A percentile compares a stretch with the other conserved stretches of the same genome.
phyloP scores from a whole-genome alignment of 1,140 invertebrate genomes.

The Panagrolaimus sp. region DNA sequence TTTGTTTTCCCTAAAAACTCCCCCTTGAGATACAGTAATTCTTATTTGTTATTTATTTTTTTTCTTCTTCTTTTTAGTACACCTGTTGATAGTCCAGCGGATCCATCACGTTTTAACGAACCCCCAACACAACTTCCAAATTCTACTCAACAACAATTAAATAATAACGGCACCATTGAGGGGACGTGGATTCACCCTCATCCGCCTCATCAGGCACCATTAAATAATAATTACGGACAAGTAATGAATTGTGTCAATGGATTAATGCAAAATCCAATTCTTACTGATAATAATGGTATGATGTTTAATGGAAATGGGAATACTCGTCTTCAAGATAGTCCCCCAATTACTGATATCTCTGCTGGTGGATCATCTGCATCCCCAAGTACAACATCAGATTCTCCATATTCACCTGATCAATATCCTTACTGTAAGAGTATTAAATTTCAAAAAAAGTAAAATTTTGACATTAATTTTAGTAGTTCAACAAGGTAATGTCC shows the following conservation, averaged over 20 bases:
- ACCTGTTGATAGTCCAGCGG: slow-evolving; percentile 37
- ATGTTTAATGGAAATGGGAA: slow-evolving; percentile 17
- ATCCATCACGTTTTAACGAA: slow-evolving; percentile 13
- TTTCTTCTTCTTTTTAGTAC: slow-evolving; percentile 26
- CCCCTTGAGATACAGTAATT: no score
- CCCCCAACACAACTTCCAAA: slow-evolving; percentile 18
- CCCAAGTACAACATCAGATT: slow-evolving; percentile 38
- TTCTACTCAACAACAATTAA: slow-evolving; percentile 21
- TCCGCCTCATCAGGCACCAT: slow-evolving; percentile 13
- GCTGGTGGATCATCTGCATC: slow-evolving; percentile 30
- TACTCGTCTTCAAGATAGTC: slow-evolving; percentile 47
- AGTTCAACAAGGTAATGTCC: slow-evolving; percentile 17
- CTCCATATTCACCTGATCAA: slow-evolving; percentile 52
- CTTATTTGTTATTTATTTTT: no score
- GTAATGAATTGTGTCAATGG: slow-evolving; percentile 16
- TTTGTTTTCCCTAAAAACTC: no score
- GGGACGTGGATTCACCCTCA: slow-evolving; percentile 18
- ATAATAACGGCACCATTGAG: slow-evolving; percentile 28
- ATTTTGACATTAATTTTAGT: not conserved
- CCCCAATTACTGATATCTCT: slow-evolving; percentile 53
- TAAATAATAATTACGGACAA: slow-evolving; percentile 22
- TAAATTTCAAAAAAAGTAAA: not conserved
- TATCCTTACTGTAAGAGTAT: slow-evolving; percentile 25
- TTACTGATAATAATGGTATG: slow-evolving; percentile 33
- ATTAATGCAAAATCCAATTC: slow-evolving; percentile 22